phyloP scores from a whole-genome alignment of 2,888 invertebrate genomes.

The Dryobotodes eremita region DNA sequence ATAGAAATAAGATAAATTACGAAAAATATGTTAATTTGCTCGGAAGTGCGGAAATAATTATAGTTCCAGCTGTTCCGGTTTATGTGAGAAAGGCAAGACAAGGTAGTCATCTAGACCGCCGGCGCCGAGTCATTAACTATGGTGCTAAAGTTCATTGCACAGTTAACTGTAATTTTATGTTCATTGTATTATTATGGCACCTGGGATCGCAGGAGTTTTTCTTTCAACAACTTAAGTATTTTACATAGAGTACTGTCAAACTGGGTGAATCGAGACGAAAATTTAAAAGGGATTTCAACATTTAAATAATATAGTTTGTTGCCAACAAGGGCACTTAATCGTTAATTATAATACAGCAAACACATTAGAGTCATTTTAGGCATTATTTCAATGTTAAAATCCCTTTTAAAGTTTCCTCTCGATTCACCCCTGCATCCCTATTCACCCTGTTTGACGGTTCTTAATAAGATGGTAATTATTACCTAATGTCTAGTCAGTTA shows the following conservation, averaged over 20 bases:
- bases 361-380: no score
- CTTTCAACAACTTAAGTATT: not conserved
- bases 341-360: no score
- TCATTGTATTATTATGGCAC: constrained; percentile 1
- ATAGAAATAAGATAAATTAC: constrained; percentile 42
- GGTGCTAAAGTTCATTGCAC: constrained; percentile 40
- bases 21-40: constrained; percentile 44
- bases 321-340: no score
- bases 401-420: no score
- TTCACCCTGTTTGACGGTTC: no score
- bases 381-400: no score
- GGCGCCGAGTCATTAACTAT: constrained; percentile 34
- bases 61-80: constrained; percentile 52
- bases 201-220: not conserved
- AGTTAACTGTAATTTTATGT: constrained; percentile 29
- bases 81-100: constrained; percentile 46
- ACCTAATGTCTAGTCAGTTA: not conserved
- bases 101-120: constrained; percentile 39
- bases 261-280: no score
- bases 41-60: constrained; percentile 62
- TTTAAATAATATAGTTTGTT: no score
- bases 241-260: no score
- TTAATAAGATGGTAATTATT: not conserved
- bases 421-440: no score
- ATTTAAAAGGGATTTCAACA: no score